A percentile compares a stretch with the other conserved stretches of the same genome.
Conservation (phyloP, 2,113 vertebrate species). For the Charina bottae region DNA sequence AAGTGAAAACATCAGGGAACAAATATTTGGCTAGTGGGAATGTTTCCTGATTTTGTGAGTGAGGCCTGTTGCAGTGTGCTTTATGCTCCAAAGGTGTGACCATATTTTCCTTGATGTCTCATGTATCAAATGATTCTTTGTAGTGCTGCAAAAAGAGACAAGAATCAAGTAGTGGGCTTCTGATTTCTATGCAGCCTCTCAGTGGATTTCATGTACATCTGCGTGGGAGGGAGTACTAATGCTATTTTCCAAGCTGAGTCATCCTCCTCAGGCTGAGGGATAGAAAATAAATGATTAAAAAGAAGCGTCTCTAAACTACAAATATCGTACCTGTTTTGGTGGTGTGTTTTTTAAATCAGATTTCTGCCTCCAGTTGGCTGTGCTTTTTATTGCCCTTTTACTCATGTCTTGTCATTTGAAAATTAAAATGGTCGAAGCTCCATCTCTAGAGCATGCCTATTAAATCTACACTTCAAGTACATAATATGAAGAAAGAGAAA, state of each 20-base stretch:
- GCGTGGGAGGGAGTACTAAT: conserved; percentile 31
- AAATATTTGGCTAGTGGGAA: rapidly evolving
- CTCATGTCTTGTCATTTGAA: conserved; percentile 10
- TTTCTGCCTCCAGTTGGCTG: not conserved
- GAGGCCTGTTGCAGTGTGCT: not conserved
- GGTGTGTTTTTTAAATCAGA: not conserved
- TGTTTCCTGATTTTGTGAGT: not conserved
- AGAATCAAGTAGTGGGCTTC: not conserved
- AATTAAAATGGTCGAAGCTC: not conserved
- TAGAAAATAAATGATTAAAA: conserved; percentile 13
- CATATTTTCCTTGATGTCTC: not conserved
- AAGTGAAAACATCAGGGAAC: not conserved
- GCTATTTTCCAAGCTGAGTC: conserved; percentile 36
- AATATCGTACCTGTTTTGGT: not conserved
- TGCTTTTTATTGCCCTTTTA: not conserved
- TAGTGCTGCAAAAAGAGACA: not conserved
- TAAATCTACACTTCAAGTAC: not conserved
- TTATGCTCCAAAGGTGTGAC: not conserved
- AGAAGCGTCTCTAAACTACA: not conserved
- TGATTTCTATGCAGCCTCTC: conserved; percentile 9
- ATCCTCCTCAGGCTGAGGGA: conserved; percentile 19
- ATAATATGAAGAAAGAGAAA: not conserved
- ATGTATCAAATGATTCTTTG: not conserved
- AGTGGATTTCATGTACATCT: not conserved
- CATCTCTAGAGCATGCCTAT: not conserved